A percentile compares a stretch with the other conserved stretches of the same genome.
Evolutionary conservation across 2,113 vertebrate species (phyloP).

Genomic region (Struthio camelus): DNA sequence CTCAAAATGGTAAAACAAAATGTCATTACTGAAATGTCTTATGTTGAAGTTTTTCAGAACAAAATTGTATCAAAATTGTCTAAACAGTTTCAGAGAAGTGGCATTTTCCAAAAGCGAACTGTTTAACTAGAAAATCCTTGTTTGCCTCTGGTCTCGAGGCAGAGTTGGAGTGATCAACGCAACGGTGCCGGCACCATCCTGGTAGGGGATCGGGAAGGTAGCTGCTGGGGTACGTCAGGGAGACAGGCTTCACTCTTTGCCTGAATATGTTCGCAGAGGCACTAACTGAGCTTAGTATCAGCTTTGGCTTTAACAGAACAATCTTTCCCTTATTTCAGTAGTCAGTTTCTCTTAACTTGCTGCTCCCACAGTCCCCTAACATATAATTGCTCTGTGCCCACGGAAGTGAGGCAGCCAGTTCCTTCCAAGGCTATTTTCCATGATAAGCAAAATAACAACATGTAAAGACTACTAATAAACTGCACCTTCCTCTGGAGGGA

Average conservation of each 20-base stretch:
- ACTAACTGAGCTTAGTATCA: neutral
- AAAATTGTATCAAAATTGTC: neutral
- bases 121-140: neutral
- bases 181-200: rapidly evolving
- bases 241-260: rapidly evolving
- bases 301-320: neutral
- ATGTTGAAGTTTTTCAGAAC: neutral
- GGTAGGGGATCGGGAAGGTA: neutral
- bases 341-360: neutral
- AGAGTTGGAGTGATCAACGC: rapidly evolving
- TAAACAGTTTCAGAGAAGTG: neutral
- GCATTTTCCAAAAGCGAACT: neutral
- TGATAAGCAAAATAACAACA: conserved; percentile 27
- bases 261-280: neutral
- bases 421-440: conserved; percentile 32
- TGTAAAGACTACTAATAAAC: conserved; percentile 8
- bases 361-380: neutral
- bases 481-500: neutral
- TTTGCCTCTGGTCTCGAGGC: neutral
- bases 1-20: neutral
- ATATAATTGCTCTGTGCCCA: neutral
- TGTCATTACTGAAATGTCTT: neutral
- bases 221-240: neutral
- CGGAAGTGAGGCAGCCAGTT: neutral
- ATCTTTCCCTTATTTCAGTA: neutral